Evolutionary conservation across 2,888 invertebrate species (phyloP).

Genomic region (Aquatica leii): DNA sequence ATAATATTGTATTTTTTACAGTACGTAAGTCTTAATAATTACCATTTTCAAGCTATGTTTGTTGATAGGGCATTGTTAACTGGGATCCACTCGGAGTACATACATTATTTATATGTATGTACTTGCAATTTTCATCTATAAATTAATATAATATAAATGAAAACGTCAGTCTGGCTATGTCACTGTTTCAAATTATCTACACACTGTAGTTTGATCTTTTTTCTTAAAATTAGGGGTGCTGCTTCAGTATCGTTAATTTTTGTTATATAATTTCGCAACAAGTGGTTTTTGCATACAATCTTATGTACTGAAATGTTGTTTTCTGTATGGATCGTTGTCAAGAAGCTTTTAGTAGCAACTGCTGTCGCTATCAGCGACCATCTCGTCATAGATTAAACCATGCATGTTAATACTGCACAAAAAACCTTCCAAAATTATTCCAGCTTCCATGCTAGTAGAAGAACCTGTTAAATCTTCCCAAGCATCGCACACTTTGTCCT

Average conservation of each 20-base stretch:
- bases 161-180: too few relatives aligned
- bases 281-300: background rate
- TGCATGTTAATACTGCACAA: conserved; percentile 4
- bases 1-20: too few relatives aligned
- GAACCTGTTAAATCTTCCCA: conserved; percentile 7
- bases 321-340: background rate
- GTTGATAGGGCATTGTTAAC: too few relatives aligned
- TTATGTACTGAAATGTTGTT: background rate
- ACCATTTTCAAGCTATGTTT: too few relatives aligned
- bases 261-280: background rate
- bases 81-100: too few relatives aligned
- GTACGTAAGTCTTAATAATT: too few relatives aligned
- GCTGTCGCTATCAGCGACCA: conserved; percentile 10
- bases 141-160: too few relatives aligned
- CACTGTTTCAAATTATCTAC: background rate
- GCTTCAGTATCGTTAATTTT: background rate
- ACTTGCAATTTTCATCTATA: too few relatives aligned
- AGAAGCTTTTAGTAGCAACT: conserved; percentile 7
- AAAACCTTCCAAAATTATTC: conserved; percentile 7
- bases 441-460: conserved; percentile 5
- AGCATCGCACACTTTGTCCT: conserved; percentile 9
- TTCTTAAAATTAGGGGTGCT: background rate
- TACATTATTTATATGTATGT: too few relatives aligned
- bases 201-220: background rate
- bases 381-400: background rate